These are phyloP conservation scores for Alcedo atthis DNA, from an alignment of 2,797 vertebrate genomes.

Conservation along the genomic window DNA sequence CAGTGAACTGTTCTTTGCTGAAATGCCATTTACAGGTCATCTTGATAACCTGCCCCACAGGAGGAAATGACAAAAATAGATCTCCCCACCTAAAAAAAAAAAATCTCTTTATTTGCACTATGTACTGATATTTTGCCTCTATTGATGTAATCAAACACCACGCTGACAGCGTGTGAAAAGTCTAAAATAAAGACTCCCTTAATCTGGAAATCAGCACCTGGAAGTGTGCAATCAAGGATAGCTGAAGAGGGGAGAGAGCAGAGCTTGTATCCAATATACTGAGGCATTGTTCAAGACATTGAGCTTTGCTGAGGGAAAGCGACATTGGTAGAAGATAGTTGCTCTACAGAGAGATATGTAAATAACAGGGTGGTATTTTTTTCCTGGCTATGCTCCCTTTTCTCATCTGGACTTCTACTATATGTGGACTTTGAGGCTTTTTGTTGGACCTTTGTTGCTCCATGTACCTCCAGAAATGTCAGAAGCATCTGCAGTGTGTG, in stretches of 20 bases:
- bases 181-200: slow-evolving; percentile 64
- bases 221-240: slow-evolving; percentile 29
- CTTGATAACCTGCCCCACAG: slow-evolving; percentile 56
- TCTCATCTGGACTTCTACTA: background rate
- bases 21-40: slow-evolving; percentile 45
- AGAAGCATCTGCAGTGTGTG: background rate
- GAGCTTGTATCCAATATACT: slow-evolving; percentile 19
- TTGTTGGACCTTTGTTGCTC: background rate
- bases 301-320: background rate
- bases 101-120: slow-evolving; percentile 52
- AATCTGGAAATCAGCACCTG: slow-evolving; percentile 67
- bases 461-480: background rate
- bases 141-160: slow-evolving; percentile 63
- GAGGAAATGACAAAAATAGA: slow-evolving; percentile 62
- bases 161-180: slow-evolving; percentile 50
- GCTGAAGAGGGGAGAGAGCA: background rate
- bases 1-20: slow-evolving; percentile 19
- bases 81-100: background rate
- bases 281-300: slow-evolving; percentile 35
- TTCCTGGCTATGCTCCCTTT: background rate
- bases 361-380: background rate
- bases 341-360: background rate
- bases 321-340: background rate
- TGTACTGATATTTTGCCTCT: slow-evolving; percentile 41
- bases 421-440: background rate